These are phyloP conservation scores for Ictalurus furcatus DNA, from an alignment of 2,113 vertebrate species.

Conservation along the genomic window DNA sequence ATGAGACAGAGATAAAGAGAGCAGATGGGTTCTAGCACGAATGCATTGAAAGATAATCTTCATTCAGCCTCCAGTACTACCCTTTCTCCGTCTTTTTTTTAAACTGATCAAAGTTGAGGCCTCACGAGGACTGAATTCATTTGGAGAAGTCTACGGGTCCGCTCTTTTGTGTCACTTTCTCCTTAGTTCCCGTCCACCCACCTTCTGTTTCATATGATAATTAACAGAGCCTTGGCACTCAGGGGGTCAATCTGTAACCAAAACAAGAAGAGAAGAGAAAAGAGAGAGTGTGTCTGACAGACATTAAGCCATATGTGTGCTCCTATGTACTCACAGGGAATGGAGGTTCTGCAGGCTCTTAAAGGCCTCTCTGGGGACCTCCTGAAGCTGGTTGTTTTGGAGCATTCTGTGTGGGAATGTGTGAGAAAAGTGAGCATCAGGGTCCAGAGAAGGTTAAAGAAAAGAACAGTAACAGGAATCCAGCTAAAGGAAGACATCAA, in stretches of 20 bases:
- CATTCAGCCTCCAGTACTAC: slow-evolving; percentile 37
- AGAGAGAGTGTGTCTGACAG: slow-evolving; percentile 34
- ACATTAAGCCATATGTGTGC: slow-evolving; percentile 35
- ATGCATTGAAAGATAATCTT: slow-evolving; percentile 53
- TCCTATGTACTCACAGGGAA: slow-evolving; percentile 82
- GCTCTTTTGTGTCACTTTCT: slow-evolving; percentile 2
- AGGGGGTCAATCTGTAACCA: slow-evolving; percentile 34
- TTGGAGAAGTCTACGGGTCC: slow-evolving; percentile 43
- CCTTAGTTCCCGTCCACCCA: background rate
- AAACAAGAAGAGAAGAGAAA: slow-evolving; percentile 13
- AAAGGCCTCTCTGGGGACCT: slow-evolving; percentile 84
- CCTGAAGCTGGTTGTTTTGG: slow-evolving; percentile 88
- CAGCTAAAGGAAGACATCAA: background rate
- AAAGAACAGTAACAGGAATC: background rate
- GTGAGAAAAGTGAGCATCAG: background rate
- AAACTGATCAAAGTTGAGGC: slow-evolving; percentile 75
- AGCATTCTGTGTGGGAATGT: slow-evolving; percentile 79
- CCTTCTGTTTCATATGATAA: slow-evolving; percentile 51
- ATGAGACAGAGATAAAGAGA: slow-evolving; percentile 39
- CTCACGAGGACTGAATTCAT: slow-evolving; percentile 49
- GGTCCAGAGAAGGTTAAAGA: background rate
- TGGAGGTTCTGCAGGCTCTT: slow-evolving; percentile 85
- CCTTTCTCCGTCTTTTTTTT: slow-evolving; percentile 43
- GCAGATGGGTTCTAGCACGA: slow-evolving; percentile 52
- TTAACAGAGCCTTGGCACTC: slow-evolving; percentile 47